Percentiles rank a stretch among this genome's conserved stretches.
These are phyloP conservation scores for Chrysolophus pictus DNA, from an alignment of 2,797 vertebrate genomes.

Conservation along the genomic window DNA sequence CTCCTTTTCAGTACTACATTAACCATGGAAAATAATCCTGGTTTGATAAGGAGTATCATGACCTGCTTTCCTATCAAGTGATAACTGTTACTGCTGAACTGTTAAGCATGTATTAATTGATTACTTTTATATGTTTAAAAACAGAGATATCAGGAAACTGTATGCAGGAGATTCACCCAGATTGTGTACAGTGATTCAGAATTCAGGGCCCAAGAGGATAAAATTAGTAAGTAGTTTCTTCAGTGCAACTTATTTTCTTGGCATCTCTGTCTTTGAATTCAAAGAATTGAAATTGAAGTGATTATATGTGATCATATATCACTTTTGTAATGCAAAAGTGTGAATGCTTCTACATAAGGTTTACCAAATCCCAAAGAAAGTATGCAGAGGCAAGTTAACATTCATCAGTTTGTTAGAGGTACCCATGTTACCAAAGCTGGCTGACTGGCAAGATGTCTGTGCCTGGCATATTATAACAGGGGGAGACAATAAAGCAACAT, in stretches of 20 bases:
- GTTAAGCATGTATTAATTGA: not conserved
- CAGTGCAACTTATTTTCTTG: not conserved
- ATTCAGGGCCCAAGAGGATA: conserved; percentile 76
- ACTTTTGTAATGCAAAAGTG: not conserved
- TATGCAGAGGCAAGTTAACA: no score
- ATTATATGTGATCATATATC: not conserved
- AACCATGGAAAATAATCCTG: not conserved
- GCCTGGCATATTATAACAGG: no score
- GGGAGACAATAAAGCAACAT: no score
- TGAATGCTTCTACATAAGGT: no score
- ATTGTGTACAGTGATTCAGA: conserved; percentile 86
- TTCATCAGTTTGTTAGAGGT: no score
- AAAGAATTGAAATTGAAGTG: not conserved
- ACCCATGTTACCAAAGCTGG: no score
- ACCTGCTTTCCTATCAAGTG: not conserved
- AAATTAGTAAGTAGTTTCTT: conserved; percentile 63
- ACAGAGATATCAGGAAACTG: conserved; percentile 89
- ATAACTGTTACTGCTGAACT: not conserved
- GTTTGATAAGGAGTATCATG: not conserved
- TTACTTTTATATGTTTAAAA: not conserved
- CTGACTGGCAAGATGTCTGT: no score
- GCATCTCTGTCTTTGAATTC: not conserved
- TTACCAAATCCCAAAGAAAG: no score
- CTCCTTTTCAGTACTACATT: not conserved
- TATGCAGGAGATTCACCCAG: conserved; percentile 86